Conservation (phyloP, 2,113 vertebrate species). For the Excalfactoria chinensis region DNA sequence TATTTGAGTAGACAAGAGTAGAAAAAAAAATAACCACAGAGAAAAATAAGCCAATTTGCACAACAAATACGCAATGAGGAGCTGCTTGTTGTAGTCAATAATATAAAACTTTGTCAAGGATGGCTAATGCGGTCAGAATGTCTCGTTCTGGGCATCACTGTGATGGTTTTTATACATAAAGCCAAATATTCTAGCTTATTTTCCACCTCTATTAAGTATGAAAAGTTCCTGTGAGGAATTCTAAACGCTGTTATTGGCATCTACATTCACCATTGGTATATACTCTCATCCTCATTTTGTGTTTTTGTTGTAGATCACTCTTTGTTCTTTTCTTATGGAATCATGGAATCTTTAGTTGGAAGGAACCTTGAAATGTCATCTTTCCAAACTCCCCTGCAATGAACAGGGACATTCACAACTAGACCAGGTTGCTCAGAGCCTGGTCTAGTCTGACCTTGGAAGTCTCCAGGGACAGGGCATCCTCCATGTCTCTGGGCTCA, state of each 20-base stretch:
- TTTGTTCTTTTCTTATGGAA: not conserved
- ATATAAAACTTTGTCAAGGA: not conserved
- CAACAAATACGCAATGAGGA: not conserved
- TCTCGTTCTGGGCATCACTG: not conserved
- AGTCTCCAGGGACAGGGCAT: too few relatives aligned
- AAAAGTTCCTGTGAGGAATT: not conserved
- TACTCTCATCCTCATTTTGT: not conserved
- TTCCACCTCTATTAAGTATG: not conserved
- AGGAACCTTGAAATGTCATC: too few relatives aligned
- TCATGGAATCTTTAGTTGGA: too few relatives aligned
- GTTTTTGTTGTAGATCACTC: not conserved
- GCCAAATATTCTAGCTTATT: not conserved
- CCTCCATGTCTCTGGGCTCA: too few relatives aligned
- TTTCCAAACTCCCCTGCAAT: too few relatives aligned
- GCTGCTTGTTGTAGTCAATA: not conserved
- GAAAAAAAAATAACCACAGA: not conserved
- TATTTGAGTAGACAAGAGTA: not conserved
- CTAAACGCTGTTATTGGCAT: not conserved
- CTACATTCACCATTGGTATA: not conserved
- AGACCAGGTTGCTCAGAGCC: too few relatives aligned
- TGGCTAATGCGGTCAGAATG: not conserved
- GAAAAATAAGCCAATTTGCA: not conserved
- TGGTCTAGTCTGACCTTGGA: too few relatives aligned
- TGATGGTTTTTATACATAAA: not conserved
- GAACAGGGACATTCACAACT: too few relatives aligned